Evolutionary conservation across 2,113 vertebrate species (phyloP), one percentile per base, ranked within the genome.

Genomic region (Athene noctua): DNA sequence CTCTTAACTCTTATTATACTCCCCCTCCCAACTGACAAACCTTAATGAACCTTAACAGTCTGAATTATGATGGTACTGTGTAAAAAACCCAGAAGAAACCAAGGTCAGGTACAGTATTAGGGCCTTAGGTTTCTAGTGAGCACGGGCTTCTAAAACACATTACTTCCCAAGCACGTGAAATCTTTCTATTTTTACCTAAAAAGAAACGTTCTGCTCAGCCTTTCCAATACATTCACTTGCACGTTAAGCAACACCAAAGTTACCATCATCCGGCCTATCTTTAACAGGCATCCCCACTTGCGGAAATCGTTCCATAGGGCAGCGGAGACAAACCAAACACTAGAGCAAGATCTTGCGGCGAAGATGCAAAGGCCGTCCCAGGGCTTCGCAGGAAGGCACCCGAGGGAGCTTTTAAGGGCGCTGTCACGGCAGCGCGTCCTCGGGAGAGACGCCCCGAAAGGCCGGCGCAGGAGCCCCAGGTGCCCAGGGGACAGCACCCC

Each of bases 251-350:
- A 42, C 52, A 1, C 1, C 5, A 8, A 21, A 49, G 14, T 8
- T 25, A 22, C 1, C 59, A 5, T 6, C 29, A 20, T 0, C 23
- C 26, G 12, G 23, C 22, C 34, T 44, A 20, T 4, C 29, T 75
- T 10, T 38, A 5, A 21, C 21, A 6, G 20, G 15, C 65, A 25
- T 0, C 9, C n/a, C 5, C 11, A 2, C 5, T 2, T 7, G 12
- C 27, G 34, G 3, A 6, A 55, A 23, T 6, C 3, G 15, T 3
- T 67, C 52, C 30, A 2, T 0, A 10, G 0, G 15, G 44, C 78
- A 23, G 19, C 1, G 1, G 12, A 36, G 13, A 14, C n/a, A 66
- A 40, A 49, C 27, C 1, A 27, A 63, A 67, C 38, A 1, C 38
- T 0, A 15, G 8, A 26, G 26, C n/a, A 6, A 27, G 32, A 26